Evolutionary conservation across 2,888 invertebrate species (phyloP).

Genomic region (Imbricaverruca yamaguchii): DNA sequence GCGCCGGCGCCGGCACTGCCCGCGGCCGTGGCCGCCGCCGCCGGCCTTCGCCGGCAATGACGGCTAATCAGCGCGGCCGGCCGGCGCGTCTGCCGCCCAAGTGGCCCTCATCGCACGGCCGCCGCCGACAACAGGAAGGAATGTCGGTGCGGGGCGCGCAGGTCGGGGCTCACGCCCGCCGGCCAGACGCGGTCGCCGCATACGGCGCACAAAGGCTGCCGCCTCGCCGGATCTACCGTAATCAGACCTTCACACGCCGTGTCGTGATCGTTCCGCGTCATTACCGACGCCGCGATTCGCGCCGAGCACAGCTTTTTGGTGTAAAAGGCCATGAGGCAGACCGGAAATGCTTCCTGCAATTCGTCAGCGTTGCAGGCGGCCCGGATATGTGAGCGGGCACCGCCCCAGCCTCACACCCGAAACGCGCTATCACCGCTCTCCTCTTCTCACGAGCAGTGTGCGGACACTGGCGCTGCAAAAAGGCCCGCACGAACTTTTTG

Average conservation of each 20-base stretch:
- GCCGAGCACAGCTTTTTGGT: background rate
- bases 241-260: slow-evolving; percentile 10
- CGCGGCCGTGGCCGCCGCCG: background rate
- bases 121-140: background rate
- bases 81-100: background rate
- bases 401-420: background rate
- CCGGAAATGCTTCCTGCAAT: slow-evolving; percentile 18
- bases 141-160: background rate
- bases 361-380: background rate
- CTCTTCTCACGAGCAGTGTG: slow-evolving; percentile 9
- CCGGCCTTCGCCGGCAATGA: slow-evolving; percentile 16
- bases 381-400: background rate
- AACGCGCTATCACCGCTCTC: background rate
- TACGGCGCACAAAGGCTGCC: background rate
- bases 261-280: background rate
- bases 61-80: background rate
- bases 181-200: background rate
- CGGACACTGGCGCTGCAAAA: slow-evolving; percentile 9
- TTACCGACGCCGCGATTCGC: background rate
- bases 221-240: background rate
- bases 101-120: slow-evolving; percentile 16
- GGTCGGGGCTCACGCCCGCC: background rate
- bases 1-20: background rate
- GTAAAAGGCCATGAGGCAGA: background rate
- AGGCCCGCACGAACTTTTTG: slow-evolving; percentile 1